Conservation (phyloP, 1,140 invertebrate species). For the Camponotus vicinus region DNA sequence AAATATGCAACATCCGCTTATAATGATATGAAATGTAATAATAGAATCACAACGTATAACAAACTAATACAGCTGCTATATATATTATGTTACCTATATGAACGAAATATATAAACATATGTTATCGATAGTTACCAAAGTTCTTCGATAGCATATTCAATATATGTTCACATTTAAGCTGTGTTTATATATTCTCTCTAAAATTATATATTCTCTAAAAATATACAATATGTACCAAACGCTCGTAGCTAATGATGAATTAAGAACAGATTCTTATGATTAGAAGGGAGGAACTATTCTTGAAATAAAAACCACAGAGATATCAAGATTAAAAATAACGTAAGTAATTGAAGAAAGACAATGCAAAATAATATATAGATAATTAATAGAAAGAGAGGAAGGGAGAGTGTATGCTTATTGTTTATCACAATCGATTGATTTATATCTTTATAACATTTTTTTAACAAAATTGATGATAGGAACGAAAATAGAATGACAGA, state of each 20-base stretch:
- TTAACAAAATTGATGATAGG: not conserved
- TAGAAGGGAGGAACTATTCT: conserved; percentile 8
- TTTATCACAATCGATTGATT: conserved; percentile 24
- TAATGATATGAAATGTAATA: conserved; percentile 69
- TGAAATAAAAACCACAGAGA: conserved; percentile 6
- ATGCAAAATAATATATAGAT: not conserved
- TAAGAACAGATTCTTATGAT: conserved; percentile 24
- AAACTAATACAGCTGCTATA: conserved; percentile 52
- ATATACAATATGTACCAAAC: conserved; percentile 23
- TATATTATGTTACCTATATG: conserved; percentile 50
- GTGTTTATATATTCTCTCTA: conserved; percentile 21
- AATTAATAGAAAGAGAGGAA: not conserved
- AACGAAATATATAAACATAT: too few species aligned
- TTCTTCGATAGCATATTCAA: conserved; percentile 6
- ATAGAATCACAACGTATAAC: conserved; percentile 70
- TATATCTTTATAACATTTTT: conserved; percentile 26
- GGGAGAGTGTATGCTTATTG: not conserved
- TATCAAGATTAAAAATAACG: conserved; percentile 13
- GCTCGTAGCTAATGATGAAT: conserved; percentile 26
- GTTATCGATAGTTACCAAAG: conserved; percentile 24
- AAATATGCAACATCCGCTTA: conserved; percentile 60
- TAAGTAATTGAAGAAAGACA: not conserved
- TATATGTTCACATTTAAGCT: conserved; percentile 7
- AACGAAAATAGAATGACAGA: conserved; percentile 8
- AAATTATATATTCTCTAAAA: conserved; percentile 40